phyloP scores from a whole-genome alignment of 1,140 invertebrate species.

The Oryctes rhinoceros region DNA sequence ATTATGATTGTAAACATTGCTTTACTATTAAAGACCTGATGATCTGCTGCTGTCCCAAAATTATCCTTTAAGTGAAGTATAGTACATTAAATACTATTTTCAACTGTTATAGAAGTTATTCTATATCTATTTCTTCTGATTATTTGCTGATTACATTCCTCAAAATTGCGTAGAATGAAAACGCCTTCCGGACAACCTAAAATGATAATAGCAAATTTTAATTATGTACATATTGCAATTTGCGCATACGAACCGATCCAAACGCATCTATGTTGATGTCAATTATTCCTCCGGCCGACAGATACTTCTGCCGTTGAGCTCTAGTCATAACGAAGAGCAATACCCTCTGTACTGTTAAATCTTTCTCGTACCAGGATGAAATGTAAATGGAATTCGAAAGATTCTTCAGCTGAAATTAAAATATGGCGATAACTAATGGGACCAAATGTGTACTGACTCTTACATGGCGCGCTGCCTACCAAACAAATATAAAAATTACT shows the following conservation, averaged over 20 bases:
- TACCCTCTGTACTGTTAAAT: neutral
- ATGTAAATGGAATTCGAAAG: neutral
- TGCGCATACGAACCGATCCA: neutral
- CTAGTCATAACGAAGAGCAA: neutral
- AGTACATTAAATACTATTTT: too few relatives aligned
- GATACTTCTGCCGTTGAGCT: neutral
- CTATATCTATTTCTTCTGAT: neutral
- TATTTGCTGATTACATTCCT: slow-evolving; percentile 7
- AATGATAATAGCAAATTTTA: neutral
- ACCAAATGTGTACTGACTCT: too few relatives aligned
- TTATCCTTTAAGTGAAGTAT: too few relatives aligned
- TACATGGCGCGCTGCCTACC: too few relatives aligned
- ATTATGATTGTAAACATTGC: too few relatives aligned
- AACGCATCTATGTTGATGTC: slow-evolving; percentile 1
- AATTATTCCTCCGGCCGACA: neutral
- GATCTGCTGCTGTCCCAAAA: too few relatives aligned
- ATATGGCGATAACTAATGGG: too few relatives aligned
- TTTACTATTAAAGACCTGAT: too few relatives aligned
- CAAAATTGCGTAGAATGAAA: slow-evolving; percentile 3
- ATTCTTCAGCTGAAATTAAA: neutral
- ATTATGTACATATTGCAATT: too few relatives aligned
- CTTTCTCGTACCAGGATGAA: slow-evolving; percentile 1
- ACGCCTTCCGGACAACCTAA: neutral
- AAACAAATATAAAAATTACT: too few relatives aligned
- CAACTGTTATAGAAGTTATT: too few relatives aligned